Evolutionary conservation across 2,888 invertebrate genomes (phyloP), one percentile per base, ranked within the genome.

Genomic region (Frankliniella fusca): DNA sequence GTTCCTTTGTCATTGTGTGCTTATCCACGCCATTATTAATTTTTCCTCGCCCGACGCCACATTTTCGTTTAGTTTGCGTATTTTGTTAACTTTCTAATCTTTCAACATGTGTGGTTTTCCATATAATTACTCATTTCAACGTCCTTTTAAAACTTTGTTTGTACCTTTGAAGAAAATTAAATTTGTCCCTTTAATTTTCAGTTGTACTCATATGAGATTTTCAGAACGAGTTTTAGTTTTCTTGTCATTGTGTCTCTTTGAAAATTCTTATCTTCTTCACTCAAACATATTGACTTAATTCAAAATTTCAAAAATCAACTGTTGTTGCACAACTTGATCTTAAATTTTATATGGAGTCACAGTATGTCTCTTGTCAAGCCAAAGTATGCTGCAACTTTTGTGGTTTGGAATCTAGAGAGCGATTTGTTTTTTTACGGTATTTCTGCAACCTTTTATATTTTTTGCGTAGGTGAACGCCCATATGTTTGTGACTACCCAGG

Each of bases 401-500:
- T 38, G 20, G 12, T 82, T 79, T 65, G 38, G 49, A 28, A 61
- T 18, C 48, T 80, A 11, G 0, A 49, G 38, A 54, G 83, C n/a
- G 79, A 81, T 80, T 81, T n/a, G n/a, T n/a, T 80, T 82, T 80
- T 49, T 82, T 80, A 54, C 20, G 3, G 3, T 38, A 38, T 38
- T 38, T 3, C 5, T 2, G 54, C 18, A 54, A 12, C 8, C 3
- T 70, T 27, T 27, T 76, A 23, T 20, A 82, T 83, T 81, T 0
- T 83, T 82, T 80, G 87, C 88, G 79, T 86, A 93, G 94, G 94
- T 70, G 94, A 94, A 87, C 90, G 92, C 81, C 94, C 94, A 0
- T 94, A 94, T 86, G 88, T 89, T 0, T 94, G 94, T 87, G 93
- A 94, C 87, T 94, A 91, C 87, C 93, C 93, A 10, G 91, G 92